Evolutionary conservation across 1,140 invertebrate species (phyloP), one percentile per base, ranked within the genome.

Genomic region (Formica selysi): DNA sequence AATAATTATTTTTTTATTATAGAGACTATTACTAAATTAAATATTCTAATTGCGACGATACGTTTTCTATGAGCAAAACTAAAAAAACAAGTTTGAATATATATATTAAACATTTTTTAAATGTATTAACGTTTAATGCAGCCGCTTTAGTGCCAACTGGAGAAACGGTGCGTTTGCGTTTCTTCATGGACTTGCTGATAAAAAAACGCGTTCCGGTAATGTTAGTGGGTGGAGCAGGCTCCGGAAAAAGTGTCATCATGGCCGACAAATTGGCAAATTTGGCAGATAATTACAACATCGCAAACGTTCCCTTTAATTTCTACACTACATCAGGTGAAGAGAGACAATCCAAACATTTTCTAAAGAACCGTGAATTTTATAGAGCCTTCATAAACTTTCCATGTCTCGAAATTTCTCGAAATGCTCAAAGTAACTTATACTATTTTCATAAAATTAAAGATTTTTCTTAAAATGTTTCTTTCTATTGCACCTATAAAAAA

Each of bases 261-360:
- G 96, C 97, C 44, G 97, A 99, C 85, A 98, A 98, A 93, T 96
- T 99, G 26, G 95, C 96, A 61, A 95, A 95, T 19, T 92, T 99
- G 22, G 94, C 97, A 0, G 98, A 98, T 29, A 97, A 97, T 90
- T 98, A 97, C 92, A 97, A 97, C 44, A 96, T 99, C 19, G 97
- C 97, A 2, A 98, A 98, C 95, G 98, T 98, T 26, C 98, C 98
- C 2, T 98, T 99, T 91, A 99, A 99, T 95, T 99, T 98, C 94
- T 99, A 99, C 94, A 99, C 98, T 0, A 98, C 98, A 0, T 99
- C 98, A 79, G 97, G 98, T 96, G 93, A 92, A 62, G 8, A 22
- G 3, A 26, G 0, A 32, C 36, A 74, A 61, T 6, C 57, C 5
- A 10, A 61, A 51, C 2, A 62, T 0, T 83, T 84, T 51, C n/a